Evolutionary conservation across 2,888 invertebrate species (phyloP).

Genomic region (Parnassius mnemosyne): DNA sequence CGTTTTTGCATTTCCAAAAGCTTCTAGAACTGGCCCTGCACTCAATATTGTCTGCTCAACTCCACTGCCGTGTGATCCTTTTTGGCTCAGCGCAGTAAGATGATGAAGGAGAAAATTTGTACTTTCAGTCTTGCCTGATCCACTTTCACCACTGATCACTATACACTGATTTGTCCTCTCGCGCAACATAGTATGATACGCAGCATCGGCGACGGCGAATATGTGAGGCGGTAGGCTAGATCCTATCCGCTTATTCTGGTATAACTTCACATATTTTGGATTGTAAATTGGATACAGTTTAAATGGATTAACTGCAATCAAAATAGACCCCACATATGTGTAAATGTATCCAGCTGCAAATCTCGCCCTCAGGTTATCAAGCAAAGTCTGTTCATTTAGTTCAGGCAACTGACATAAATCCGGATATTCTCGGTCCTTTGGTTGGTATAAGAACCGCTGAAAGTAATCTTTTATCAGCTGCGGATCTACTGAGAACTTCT

Average conservation of each 20-base stretch:
- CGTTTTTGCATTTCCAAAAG: constrained; percentile 99
- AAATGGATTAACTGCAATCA: constrained; percentile 96
- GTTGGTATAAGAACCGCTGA: constrained; percentile 93
- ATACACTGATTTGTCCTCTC: constrained; percentile 94
- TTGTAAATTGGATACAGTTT: constrained; percentile 98
- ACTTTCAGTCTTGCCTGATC: constrained; percentile 98
- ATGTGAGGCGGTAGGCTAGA: constrained; percentile 97
- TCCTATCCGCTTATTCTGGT: constrained; percentile 94
- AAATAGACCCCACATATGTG: constrained; percentile 96
- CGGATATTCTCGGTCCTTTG: constrained; percentile 95
- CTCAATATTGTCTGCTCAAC: constrained; percentile 97
- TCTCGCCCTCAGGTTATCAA: constrained; percentile 93
- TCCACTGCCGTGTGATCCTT: constrained; percentile 96
- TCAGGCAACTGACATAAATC: constrained; percentile 97
- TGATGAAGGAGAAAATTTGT: constrained; percentile 97
- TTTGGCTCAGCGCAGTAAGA: constrained; percentile 95
- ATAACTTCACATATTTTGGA: constrained; percentile 97
- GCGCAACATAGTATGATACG: constrained; percentile 96
- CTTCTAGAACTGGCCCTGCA: constrained; percentile 97
- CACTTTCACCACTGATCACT: constrained; percentile 96
- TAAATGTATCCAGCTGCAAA: constrained; percentile 97
- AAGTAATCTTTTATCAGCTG: constrained; percentile 96
- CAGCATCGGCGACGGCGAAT: constrained; percentile 96
- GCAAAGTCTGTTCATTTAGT: constrained; percentile 94
- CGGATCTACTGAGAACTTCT: constrained; percentile 93